phyloP scores from a whole-genome alignment of 2,888 invertebrate species.

The Drosophila dives region DNA sequence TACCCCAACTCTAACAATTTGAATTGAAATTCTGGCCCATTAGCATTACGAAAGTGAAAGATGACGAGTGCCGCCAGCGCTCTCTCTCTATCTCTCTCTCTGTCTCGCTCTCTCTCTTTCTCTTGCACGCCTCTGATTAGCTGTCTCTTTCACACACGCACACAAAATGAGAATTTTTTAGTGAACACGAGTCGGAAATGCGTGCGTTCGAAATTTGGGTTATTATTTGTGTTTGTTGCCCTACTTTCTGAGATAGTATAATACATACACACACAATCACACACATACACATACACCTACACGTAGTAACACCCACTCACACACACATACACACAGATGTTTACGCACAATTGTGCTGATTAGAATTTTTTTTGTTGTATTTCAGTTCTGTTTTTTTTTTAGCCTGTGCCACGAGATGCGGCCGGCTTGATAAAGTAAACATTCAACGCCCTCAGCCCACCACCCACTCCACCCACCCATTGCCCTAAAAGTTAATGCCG shows the following conservation, averaged over 20 bases:
- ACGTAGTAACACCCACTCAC: slow-evolving; percentile 4
- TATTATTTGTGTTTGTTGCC: slow-evolving; percentile 71
- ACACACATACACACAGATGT: slow-evolving; percentile 10
- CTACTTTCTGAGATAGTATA: slow-evolving; percentile 67
- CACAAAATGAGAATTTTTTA: slow-evolving; percentile 7
- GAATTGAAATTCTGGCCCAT: slow-evolving; percentile 37
- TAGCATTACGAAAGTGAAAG: slow-evolving; percentile 58
- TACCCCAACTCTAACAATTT: slow-evolving; percentile 15
- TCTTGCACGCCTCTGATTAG: background rate
- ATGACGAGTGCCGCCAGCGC: slow-evolving; percentile 20
- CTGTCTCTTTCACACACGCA: slow-evolving; percentile 16
- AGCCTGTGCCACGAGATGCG: slow-evolving; percentile 62
- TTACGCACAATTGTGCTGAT: slow-evolving; percentile 52
- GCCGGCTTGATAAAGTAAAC: slow-evolving; percentile 48
- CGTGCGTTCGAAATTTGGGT: slow-evolving; percentile 75
- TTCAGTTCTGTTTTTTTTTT: slow-evolving; percentile 1
- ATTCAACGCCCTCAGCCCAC: background rate
- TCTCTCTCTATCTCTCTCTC: no score
- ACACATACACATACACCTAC: slow-evolving; percentile 5
- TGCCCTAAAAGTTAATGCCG: slow-evolving; percentile 38
- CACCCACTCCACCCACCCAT: background rate
- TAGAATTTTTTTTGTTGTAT: slow-evolving; percentile 39
- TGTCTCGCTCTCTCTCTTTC: background rate
- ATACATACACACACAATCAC: slow-evolving; percentile 24
- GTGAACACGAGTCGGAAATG: slow-evolving; percentile 61